A percentile compares a stretch with the other conserved stretches of the same genome.
Evolutionary conservation across 2,113 vertebrate species (phyloP).

Genomic region (Lagopus leucura): DNA sequence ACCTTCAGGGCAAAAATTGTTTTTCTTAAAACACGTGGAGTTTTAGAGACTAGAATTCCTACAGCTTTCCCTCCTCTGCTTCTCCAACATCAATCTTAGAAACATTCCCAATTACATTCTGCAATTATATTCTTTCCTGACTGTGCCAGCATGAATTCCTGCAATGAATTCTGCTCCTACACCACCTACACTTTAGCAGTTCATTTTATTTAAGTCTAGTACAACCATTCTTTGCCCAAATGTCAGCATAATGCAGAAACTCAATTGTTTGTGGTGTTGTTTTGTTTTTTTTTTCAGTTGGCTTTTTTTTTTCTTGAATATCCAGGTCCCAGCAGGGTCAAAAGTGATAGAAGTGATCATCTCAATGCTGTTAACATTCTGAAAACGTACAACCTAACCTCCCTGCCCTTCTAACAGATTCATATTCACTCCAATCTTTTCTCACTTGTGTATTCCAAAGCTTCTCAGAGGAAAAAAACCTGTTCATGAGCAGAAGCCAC

Average conservation of each 20-base stretch:
- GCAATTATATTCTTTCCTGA: neutral
- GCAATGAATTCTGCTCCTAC: neutral
- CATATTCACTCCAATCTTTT: neutral
- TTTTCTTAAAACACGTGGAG: neutral
- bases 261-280: neutral
- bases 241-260: neutral
- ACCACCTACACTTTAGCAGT: neutral
- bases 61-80: neutral
- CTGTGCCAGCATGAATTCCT: neutral
- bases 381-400: neutral
- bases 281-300: neutral
- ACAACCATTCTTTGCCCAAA: neutral
- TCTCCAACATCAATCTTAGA: neutral
- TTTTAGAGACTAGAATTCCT: neutral
- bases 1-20: conserved; percentile 77
- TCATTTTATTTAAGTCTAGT: neutral
- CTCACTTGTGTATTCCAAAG: neutral
- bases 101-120: neutral
- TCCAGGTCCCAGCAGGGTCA: neutral
- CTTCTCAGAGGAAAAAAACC: neutral
- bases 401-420: neutral
- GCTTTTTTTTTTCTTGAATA: neutral
- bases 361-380: neutral
- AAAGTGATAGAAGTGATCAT: neutral
- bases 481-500: neutral